These are phyloP conservation scores for Lordiphosa collinella DNA, from an alignment of 1,140 invertebrate genomes.

Conservation along the genomic window DNA sequence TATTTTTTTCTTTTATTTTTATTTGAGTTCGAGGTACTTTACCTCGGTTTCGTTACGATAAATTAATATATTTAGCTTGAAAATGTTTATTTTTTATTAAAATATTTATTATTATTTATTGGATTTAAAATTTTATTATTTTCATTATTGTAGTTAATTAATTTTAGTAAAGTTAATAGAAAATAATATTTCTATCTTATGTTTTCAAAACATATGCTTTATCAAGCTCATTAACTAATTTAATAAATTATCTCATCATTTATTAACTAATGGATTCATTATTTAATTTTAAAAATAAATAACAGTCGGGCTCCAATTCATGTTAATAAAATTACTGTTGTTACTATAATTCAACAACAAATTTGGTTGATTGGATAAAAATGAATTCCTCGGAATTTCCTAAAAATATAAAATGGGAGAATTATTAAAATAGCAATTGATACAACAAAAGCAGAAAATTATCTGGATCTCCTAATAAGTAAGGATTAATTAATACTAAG, in stretches of 20 bases:
- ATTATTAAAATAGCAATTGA: conserved; percentile 84
- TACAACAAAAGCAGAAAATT: conserved; percentile 82
- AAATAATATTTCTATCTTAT: too few species aligned
- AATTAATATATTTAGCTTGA: conserved; percentile 79
- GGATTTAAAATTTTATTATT: conserved; percentile 56
- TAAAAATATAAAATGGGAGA: conserved; percentile 81
- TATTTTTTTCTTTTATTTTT: conserved; percentile 3
- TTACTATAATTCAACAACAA: too few species aligned
- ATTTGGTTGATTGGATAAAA: too few species aligned
- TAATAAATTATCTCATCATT: conserved; percentile 81
- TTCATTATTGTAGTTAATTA: conserved; percentile 52
- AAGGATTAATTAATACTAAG: conserved; percentile 81
- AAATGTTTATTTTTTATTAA: conserved; percentile 72
- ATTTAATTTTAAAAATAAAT: conserved; percentile 82
- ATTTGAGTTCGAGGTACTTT: conserved; percentile 30
- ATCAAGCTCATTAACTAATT: too few species aligned
- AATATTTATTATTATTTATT: conserved; percentile 46
- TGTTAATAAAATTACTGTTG: too few species aligned
- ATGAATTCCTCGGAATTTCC: too few species aligned
- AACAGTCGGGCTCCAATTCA: conserved; percentile 84
- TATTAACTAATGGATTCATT: conserved; percentile 79
- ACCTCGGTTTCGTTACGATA: conserved; percentile 51
- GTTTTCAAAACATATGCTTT: too few species aligned
- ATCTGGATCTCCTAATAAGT: conserved; percentile 82
- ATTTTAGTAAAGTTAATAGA: conserved; percentile 82